These are phyloP conservation scores for Mellilla xanthometata DNA, from an alignment of 2,888 invertebrate species.

Conservation along the genomic window DNA sequence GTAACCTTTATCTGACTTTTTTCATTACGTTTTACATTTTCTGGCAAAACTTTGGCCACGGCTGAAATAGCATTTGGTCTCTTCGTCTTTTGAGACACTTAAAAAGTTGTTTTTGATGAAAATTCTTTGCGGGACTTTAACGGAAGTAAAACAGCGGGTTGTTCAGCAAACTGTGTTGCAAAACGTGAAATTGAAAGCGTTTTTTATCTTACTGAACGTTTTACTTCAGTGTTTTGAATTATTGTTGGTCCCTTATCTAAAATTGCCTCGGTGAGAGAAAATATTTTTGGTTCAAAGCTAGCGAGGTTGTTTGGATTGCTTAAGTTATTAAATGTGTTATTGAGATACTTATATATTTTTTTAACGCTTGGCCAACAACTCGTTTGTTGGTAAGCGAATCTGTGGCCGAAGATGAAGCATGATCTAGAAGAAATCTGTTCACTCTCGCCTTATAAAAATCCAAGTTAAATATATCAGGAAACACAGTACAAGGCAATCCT, in stretches of 20 bases:
- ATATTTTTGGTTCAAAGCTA: too few species aligned
- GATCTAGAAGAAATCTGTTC: too few species aligned
- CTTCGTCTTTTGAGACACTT: conserved; percentile 27
- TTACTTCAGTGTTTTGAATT: conserved; percentile 14
- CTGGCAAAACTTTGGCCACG: conserved; percentile 30
- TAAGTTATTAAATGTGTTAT: too few species aligned
- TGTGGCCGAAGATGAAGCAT: too few species aligned
- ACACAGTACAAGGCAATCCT: too few species aligned
- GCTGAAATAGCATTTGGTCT: conserved; percentile 33
- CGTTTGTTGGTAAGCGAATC: too few species aligned
- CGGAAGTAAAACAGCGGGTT: conserved; percentile 27
- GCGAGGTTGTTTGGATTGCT: too few species aligned
- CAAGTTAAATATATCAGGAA: too few species aligned
- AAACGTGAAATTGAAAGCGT: conserved; percentile 17
- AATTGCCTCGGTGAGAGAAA: too few species aligned
- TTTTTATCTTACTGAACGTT: conserved; percentile 8
- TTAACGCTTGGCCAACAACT: too few species aligned
- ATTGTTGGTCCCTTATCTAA: neutral
- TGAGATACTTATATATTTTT: too few species aligned
- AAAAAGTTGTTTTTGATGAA: conserved; percentile 33
- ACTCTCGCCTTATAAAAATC: too few species aligned
- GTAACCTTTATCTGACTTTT: conserved; percentile 35
- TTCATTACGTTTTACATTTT: conserved; percentile 34
- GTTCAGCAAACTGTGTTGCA: conserved; percentile 23
- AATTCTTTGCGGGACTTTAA: conserved; percentile 31